Evolutionary conservation across 2,888 invertebrate genomes (phyloP), one percentile per base, ranked within the genome.

Genomic region (Ferdinandea cuprea): DNA sequence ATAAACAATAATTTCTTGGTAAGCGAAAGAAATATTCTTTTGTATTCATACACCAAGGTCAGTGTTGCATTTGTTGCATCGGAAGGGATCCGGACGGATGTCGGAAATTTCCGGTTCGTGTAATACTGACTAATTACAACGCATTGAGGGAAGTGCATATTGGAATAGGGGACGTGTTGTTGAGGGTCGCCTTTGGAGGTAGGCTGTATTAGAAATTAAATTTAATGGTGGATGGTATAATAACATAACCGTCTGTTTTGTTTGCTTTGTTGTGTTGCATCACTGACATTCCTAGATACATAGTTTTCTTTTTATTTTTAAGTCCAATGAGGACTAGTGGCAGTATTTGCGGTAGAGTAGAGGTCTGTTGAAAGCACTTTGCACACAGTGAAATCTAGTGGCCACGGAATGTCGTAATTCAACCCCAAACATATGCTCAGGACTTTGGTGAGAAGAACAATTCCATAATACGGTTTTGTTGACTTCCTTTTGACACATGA

Each of bases 101-200:
- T 78, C 46, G 56, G 8, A 37, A 35, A 78, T 72, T 72, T 78
- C 78, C 78, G 65, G 63, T 72, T 58, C 32, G 28, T 56, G 48
- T 78, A 78, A 78, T 65, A n/a, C 65, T 30, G 63, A 58, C 71
- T 72, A 78, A 72, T 78, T 78, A 78, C 72, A 28, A 28, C 37
- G 37, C 76, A 61, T 61, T 61, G 40, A 21, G 25, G 13, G 25
- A 25, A 11, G 5, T 30, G 2, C 21, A 46, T 11, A 30, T 56
- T 37, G 19, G n/a, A 28, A 44, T n/a, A 50, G 28, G 28, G 21
- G 19, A 52, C 6, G 32, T 32, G 13, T 5, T n/a, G 8, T 28
- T 4, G 25, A 48, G 48, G 44, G 44, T 11, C 44, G 19, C 17
- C 9, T 17, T 44, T 19, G 11, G 11, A 19, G 48, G 13, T n/a